Base-by-base conservation (phyloP, 2,888 invertebrate species). In the Ferdinandea cuprea region DNA sequence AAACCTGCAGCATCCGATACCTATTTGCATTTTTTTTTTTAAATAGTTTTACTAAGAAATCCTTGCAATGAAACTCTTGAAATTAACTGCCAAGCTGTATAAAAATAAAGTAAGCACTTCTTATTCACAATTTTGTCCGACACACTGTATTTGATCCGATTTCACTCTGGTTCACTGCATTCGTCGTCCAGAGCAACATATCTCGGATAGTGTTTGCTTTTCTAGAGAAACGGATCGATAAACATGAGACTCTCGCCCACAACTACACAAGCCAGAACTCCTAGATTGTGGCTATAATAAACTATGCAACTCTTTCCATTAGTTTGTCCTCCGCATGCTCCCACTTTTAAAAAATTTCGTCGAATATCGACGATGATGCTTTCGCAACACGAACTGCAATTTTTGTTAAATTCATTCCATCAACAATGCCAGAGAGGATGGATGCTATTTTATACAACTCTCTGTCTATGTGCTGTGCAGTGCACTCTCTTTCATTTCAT, bases 381-480 rank as follows among this genome's bases (percentile, higher is more conserved):
- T 56, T 48, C 30, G 65, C 46, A 56, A 56, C 65, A 65, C 56
- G 52, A 73, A 48, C 65, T 50, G 25, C n/a, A 74, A 65, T 46
- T 74, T 58, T 65, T 74, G 65, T 17, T 56, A 66, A 56, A 48
- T 48, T 48, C 65, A 73, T 73, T 65, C 48, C 54, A 46, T 15
- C 42, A 17, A 42, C 8, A 44, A 35, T 32, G 35, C 50, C 50
- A n/a, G 58, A 58, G 3, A 2, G 5, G 25, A 5, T 2, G 61
- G 52, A 72, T 21, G 61, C 11, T 44, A 9, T 21, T 2, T 13
- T 2, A 25, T 17, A 0, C 9, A 25, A n/a, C 44, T 21, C 9
- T 6, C 32, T 30, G 42, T 25, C n/a, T 17, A 30, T 32, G 52
- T 21, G 30, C 52, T n/a, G n/a, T n/a, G n/a, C n/a, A n/a, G n/a